Evolutionary conservation across 1,140 invertebrate genomes (phyloP).

Genomic region (Drosophila sp.): DNA sequence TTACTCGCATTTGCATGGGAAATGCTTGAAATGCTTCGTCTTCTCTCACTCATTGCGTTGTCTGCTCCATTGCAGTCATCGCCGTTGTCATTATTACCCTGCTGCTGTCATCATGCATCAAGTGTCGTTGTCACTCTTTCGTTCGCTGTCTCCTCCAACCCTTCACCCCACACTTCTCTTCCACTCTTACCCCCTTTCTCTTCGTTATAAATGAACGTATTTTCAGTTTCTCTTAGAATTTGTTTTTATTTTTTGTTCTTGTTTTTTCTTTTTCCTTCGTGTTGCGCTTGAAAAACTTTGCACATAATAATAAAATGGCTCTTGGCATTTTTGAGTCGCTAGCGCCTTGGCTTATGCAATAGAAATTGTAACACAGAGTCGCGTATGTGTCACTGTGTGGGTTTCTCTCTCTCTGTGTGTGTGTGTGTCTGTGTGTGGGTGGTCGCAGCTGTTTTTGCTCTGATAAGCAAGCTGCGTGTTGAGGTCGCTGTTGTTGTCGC

Average conservation of each 20-base stretch:
- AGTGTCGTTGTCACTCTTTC: constrained; percentile 67
- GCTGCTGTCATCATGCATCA: constrained; percentile 78
- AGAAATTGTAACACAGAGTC: constrained; percentile 55
- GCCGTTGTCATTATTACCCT: constrained; percentile 77
- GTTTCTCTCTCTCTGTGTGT: not conserved
- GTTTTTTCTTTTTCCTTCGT: constrained; percentile 25
- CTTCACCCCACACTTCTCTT: not conserved
- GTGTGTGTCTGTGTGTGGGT: constrained; percentile 26
- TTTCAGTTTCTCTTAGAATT: constrained; percentile 71
- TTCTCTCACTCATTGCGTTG: constrained; percentile 42
- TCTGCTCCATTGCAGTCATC: constrained; percentile 68
- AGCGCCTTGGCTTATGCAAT: constrained; percentile 71
- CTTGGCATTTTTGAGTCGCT: constrained; percentile 66
- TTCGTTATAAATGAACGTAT: constrained; percentile 56
- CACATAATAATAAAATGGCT: constrained; percentile 80
- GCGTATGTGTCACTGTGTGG: constrained; percentile 11
- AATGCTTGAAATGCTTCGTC: constrained; percentile 67
- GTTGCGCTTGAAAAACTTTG: constrained; percentile 65
- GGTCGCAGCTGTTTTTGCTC: constrained; percentile 66
- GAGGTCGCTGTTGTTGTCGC: constrained; percentile 49
- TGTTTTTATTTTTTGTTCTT: constrained; percentile 52
- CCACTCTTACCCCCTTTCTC: not conserved
- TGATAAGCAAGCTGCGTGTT: constrained; percentile 66
- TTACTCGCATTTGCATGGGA: constrained; percentile 73
- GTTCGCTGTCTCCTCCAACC: not conserved